Base-by-base conservation (phyloP, 2,888 invertebrate species). In the Hyalella azteca region DNA sequence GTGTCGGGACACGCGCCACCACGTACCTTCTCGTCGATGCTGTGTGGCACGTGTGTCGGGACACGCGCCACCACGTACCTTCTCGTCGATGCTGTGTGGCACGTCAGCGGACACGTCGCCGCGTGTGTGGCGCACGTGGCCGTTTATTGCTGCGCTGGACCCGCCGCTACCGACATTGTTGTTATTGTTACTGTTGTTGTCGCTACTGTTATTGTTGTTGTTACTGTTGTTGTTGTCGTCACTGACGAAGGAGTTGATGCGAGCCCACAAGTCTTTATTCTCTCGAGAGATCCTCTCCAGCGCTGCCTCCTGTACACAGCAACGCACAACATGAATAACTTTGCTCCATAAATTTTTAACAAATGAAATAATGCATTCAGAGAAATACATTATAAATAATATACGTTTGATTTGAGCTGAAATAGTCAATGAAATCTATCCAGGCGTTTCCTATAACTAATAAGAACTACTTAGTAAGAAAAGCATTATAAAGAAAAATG, bases 181-280 rank as follows among this genome's bases (percentile, higher is more conserved):
- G 66, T 66, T 39, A 29, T 60, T 60, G n/a, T n/a, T n/a, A n/a
- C n/a, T n/a, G 59, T 13, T 7, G 66, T 66, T 66, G 36, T 3
- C 66, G 0, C 19, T 19, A 15, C 19, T 66, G 66, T 36, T 36
- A n/a, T n/a, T n/a, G 39, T 36, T 36, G 66, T 66, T 39, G 36
- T 60, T 60, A 26, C 29, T 59, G 59, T 26, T 59, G 59, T 26
- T 59, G 59, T 59, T 59, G 59, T 59, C 29, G 36, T 13, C 36
- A 36, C n/a, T 19, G 45, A 75, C 26, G 45, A 75, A 41, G 75
- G 40, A 41, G 75, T 45, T 75, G 75, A 75, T 41, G 45, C 40
- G 26, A 11, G 7, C 22, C 75, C 75, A 75, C 1, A 75, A 26
- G 26, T 75, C 75, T 15, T 41, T 75, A 45, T 75, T 75, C 45